Conservation (phyloP, 2,797 vertebrate genomes). For the Centroberyx gerrardi region DNA sequence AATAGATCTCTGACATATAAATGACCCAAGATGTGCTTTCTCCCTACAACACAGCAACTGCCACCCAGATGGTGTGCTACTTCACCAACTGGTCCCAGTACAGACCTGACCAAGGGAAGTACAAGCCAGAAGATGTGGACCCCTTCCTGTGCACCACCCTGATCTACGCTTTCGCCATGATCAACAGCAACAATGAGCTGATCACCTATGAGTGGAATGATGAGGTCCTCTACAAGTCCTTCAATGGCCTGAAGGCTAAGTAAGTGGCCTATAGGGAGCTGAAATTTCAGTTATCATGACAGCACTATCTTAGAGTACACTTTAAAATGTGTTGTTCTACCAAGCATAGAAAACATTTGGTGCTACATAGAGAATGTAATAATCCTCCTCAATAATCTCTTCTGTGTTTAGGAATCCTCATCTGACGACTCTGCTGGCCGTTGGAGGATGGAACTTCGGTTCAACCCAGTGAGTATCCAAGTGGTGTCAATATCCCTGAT, state of each 20-base stretch:
- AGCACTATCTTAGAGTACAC: no score
- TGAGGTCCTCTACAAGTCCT: conserved; percentile 71
- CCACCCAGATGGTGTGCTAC: conserved; percentile 82
- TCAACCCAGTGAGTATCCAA: conserved; percentile 81
- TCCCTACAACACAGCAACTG: conserved; percentile 62
- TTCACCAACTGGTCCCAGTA: conserved; percentile 83
- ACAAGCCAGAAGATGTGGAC: conserved; percentile 76
- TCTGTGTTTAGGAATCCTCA: conserved; percentile 79
- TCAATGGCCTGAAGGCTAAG: conserved; percentile 77
- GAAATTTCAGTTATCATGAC: background rate
- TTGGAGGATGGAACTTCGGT: conserved; percentile 89
- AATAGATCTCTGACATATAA: no score
- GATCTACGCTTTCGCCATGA: conserved; percentile 84
- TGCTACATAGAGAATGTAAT: background rate
- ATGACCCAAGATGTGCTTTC: background rate
- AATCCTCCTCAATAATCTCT: background rate
- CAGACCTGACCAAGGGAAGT: conserved; percentile 63
- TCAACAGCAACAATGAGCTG: conserved; percentile 72
- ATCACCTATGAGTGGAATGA: conserved; percentile 74
- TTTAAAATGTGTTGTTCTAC: no score
- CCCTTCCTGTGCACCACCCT: conserved; percentile 84
- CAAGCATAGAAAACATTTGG: no score
- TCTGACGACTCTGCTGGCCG: conserved; percentile 87
- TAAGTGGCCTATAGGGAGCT: conserved; percentile 5
- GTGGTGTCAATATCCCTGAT: no score